These are phyloP conservation scores for Flexamia atlantica DNA, from an alignment of 2,888 invertebrate species.

Conservation along the genomic window DNA sequence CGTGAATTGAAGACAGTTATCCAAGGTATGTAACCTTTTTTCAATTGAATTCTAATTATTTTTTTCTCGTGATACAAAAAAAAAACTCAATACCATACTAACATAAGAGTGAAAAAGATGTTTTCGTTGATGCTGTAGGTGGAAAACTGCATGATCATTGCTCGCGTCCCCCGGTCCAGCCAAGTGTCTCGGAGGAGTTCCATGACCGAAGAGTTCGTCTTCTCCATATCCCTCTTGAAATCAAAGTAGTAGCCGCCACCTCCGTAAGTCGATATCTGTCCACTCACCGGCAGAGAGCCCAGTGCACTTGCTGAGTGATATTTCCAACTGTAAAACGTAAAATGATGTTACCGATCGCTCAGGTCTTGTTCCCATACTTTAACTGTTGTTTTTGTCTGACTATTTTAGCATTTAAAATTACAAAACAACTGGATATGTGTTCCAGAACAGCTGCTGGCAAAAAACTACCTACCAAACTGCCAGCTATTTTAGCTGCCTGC, in stretches of 20 bases:
- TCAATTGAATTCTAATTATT: too few species aligned
- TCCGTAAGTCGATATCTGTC: conserved; percentile 76
- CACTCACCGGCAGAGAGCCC: conserved; percentile 71
- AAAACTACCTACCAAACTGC: too few species aligned
- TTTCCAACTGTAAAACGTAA: conserved; percentile 39
- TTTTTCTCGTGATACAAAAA: too few species aligned
- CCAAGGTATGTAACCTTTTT: too few species aligned
- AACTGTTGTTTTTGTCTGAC: too few species aligned
- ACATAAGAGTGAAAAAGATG: conserved; percentile 77
- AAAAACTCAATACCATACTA: too few species aligned
- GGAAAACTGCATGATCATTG: conserved; percentile 83
- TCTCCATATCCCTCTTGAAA: conserved; percentile 74
- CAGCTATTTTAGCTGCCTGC: too few species aligned
- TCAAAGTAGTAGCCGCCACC: conserved; percentile 79
- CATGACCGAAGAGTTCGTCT: conserved; percentile 75
- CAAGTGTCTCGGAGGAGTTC: conserved; percentile 79
- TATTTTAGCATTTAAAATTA: too few species aligned
- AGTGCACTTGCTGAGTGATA: background rate
- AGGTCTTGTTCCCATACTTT: too few species aligned
- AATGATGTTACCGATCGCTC: background rate
- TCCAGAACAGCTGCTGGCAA: too few species aligned
- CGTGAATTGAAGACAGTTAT: too few species aligned
- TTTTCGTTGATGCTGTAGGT: conserved; percentile 86
- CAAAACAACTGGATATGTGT: too few species aligned
- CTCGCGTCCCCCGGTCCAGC: conserved; percentile 83